phyloP scores from a whole-genome alignment of 2,113 vertebrate genomes.

The Triplophysa siluroides region DNA sequence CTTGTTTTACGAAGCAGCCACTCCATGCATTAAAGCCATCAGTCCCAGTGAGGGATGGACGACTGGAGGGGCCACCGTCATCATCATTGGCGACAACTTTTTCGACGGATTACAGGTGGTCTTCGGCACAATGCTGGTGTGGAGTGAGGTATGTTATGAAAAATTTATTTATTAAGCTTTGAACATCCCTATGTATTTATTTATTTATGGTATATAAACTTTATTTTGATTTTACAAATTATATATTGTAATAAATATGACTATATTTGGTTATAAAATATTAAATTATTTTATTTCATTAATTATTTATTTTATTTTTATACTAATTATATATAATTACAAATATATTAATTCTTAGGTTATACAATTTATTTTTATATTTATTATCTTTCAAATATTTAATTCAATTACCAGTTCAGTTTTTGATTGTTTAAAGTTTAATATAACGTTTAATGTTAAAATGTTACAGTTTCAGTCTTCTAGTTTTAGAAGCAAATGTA shows the following conservation, averaged over 20 bases:
- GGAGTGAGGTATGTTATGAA: constrained; percentile 86
- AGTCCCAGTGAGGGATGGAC: constrained; percentile 96
- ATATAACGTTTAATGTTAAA: neutral
- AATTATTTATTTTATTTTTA: neutral
- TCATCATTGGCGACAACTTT: constrained; percentile 97
- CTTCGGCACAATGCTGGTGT: constrained; percentile 92
- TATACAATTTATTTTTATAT: neutral
- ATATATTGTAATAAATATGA: neutral
- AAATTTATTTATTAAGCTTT: neutral
- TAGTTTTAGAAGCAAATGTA: neutral
- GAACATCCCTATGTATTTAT: neutral
- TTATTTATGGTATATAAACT: neutral
- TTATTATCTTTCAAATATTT: neutral
- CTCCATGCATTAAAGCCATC: constrained; percentile 95
- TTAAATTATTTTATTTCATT: neutral
- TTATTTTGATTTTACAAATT: too few species aligned
- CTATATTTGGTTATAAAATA: neutral
- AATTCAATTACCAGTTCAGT: too few species aligned
- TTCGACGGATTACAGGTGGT: constrained; percentile 94
- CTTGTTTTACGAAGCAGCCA: constrained; percentile 81
- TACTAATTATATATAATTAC: neutral
- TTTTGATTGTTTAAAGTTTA: too few species aligned
- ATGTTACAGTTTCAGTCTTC: neutral
- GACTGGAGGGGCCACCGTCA: constrained; percentile 91
- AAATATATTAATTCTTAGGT: neutral